These are phyloP conservation scores for Tenebrio molitor DNA, from an alignment of 1,140 invertebrate species.

Conservation along the genomic window DNA sequence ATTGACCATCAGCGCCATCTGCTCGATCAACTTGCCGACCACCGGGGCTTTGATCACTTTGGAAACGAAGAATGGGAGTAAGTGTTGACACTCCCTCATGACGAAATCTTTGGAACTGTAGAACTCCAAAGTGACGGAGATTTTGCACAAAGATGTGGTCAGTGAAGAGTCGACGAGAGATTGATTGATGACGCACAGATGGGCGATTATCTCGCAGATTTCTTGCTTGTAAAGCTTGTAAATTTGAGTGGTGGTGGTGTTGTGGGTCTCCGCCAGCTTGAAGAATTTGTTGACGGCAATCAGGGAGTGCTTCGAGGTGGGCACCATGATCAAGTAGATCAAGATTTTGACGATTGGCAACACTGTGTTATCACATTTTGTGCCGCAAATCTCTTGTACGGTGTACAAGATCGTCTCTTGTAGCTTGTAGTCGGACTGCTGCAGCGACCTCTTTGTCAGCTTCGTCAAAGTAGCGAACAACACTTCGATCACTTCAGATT, in stretches of 20 bases:
- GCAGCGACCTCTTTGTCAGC: slow-evolving; percentile 68
- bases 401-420: slow-evolving; percentile 71
- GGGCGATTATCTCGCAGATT: slow-evolving; percentile 72
- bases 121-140: slow-evolving; percentile 73
- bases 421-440: slow-evolving; percentile 68
- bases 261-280: slow-evolving; percentile 72
- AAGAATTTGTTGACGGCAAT: slow-evolving; percentile 73
- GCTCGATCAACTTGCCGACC: slow-evolving; percentile 71
- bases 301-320: slow-evolving; percentile 72
- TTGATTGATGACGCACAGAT: slow-evolving; percentile 68
- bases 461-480: slow-evolving; percentile 69
- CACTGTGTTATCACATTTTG: slow-evolving; percentile 65
- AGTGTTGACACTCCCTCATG: slow-evolving; percentile 72
- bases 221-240: slow-evolving; percentile 78
- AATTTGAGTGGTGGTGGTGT: slow-evolving; percentile 72
- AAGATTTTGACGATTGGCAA: slow-evolving; percentile 73
- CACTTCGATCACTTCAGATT: slow-evolving; percentile 68
- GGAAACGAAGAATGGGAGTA: slow-evolving; percentile 73
- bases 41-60: slow-evolving; percentile 69
- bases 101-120: slow-evolving; percentile 72
- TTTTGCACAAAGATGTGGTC: slow-evolving; percentile 67
- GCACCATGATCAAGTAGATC: slow-evolving; percentile 76
- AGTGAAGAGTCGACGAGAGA: slow-evolving; percentile 66
- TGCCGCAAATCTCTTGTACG: slow-evolving; percentile 69
- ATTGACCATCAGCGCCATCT: slow-evolving; percentile 72